Percentiles rank a stretch among this genome's conserved stretches.
Evolutionary conservation across 2,113 vertebrate genomes (phyloP).

Genomic region (Ovis canadensis): DNA sequence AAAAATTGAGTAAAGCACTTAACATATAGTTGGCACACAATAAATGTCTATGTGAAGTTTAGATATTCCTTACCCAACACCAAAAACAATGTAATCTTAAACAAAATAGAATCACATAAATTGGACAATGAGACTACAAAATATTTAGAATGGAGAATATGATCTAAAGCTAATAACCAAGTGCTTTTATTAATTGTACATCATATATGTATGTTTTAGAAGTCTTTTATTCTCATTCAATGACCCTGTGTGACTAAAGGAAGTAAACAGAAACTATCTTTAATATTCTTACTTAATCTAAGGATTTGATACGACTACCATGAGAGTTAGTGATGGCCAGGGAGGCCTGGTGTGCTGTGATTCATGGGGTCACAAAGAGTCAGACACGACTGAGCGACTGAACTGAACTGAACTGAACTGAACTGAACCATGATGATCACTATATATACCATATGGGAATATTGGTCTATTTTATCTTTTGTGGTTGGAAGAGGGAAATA

Average conservation of each 20-base stretch:
- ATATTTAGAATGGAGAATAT: neutral
- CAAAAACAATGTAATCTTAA: neutral
- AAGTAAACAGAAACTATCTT: neutral
- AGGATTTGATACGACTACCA: neutral
- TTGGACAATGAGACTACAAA: neutral
- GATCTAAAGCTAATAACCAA: neutral
- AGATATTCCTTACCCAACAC: neutral
- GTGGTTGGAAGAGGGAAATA: neutral
- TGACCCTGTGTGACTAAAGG: neutral
- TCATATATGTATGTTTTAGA: neutral
- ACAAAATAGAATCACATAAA: neutral
- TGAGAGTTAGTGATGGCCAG: too few species aligned
- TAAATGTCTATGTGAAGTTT: neutral
- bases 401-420: too few species aligned
- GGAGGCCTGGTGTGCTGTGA: too few species aligned
- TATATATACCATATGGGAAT: neutral
- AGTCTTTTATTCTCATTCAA: neutral
- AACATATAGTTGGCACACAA: neutral
- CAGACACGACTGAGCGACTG: too few species aligned
- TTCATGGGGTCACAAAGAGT: too few species aligned
- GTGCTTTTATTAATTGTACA: neutral
- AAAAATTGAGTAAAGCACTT: neutral
- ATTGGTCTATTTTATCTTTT: neutral
- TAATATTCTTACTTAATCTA: neutral
- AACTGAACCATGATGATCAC: neutral